Evolutionary conservation across 2,113 vertebrate genomes (phyloP), one percentile per base, ranked within the genome.

Genomic region (Hemicordylus capensis): DNA sequence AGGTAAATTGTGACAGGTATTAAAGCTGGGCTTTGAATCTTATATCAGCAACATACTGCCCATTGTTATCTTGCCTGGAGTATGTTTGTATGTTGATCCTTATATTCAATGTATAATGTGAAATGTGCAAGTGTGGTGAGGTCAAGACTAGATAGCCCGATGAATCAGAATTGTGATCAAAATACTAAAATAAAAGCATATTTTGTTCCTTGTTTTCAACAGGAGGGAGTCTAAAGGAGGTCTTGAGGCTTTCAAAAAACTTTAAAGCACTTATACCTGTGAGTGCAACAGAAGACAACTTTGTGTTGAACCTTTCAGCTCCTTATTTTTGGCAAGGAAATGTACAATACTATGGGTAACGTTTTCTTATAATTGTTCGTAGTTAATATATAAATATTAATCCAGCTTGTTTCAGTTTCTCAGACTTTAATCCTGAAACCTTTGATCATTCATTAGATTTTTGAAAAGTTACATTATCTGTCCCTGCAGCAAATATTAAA

Each of bases 321-420:
- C 98, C 98, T 17, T 98, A 98, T 91, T 95, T 99, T 80, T 96
- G 99, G 90, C 96, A 96, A 91, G 96, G 96, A 31, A 96, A 94
- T 44, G 93, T 88, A 78, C 94, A 95, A 90, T 96, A 96, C 84
- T 99, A 97, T 61, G 98, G 98, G 98, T 99, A 95, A 51, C 96
- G 93, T 85, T 79, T 34, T 37, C 84, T 70, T 44, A 48, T 3
- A 70, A 75, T 44, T 66, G 61, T 74, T 20, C 75, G 15, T 11
- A 79, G 2, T 85, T 88, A 78, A 80, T 83, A 87, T 6, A 39
- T 48, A 1, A 42, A 26, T 79, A 20, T 42, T 46, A 37, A 72
- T 7, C 48, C 31, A 69, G 42, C 75, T 85, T 83, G n/a, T 51
- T 81, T 89, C 26, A 34, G 1, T 59, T 63, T 34, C 39, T 82